A percentile compares a stretch with the other conserved stretches of the same genome.
Evolutionary conservation across 2,888 invertebrate genomes (phyloP).

Genomic region (Ichneumoninae sp.): DNA sequence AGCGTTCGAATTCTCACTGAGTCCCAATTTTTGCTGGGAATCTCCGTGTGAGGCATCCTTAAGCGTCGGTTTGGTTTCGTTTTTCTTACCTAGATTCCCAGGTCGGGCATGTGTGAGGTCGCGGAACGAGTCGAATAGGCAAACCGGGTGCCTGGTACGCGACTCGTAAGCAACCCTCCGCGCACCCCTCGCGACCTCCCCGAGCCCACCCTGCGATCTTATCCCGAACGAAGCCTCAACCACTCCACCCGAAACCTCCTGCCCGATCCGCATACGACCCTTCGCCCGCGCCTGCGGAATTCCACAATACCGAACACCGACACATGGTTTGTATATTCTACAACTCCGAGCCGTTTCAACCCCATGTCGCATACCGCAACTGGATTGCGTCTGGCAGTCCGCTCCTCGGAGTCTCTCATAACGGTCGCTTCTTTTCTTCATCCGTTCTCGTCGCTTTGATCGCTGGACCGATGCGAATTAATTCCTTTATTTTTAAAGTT

Average conservation of each 20-base stretch:
- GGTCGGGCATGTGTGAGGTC: slow-evolving; percentile 25
- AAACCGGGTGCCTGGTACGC: slow-evolving; percentile 81
- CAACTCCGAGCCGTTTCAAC: slow-evolving; percentile 10
- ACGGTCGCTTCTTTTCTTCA: background rate
- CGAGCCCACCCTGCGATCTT: slow-evolving; percentile 58
- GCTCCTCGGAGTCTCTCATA: background rate
- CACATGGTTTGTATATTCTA: slow-evolving; percentile 59
- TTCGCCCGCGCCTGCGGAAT: slow-evolving; percentile 77
- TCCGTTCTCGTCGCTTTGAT: background rate
- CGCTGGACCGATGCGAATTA: background rate
- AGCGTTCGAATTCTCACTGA: too few species aligned
- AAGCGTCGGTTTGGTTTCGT: background rate
- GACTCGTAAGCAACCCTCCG: slow-evolving; percentile 69
- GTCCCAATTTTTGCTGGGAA: too few species aligned
- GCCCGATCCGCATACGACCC: slow-evolving; percentile 58
- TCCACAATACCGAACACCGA: slow-evolving; percentile 70
- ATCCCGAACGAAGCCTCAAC: slow-evolving; percentile 59
- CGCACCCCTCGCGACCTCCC: slow-evolving; percentile 36
- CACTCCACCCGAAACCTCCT: slow-evolving; percentile 66
- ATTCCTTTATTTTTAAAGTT: background rate
- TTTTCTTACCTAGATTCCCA: slow-evolving; percentile 39
- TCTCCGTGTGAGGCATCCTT: background rate
- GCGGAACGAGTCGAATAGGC: slow-evolving; percentile 70
- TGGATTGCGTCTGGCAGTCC: slow-evolving; percentile 11
- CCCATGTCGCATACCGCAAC: slow-evolving; percentile 55